These are phyloP conservation scores for Dryococelus australis DNA, from an alignment of 2,888 invertebrate genomes.

Conservation along the genomic window DNA sequence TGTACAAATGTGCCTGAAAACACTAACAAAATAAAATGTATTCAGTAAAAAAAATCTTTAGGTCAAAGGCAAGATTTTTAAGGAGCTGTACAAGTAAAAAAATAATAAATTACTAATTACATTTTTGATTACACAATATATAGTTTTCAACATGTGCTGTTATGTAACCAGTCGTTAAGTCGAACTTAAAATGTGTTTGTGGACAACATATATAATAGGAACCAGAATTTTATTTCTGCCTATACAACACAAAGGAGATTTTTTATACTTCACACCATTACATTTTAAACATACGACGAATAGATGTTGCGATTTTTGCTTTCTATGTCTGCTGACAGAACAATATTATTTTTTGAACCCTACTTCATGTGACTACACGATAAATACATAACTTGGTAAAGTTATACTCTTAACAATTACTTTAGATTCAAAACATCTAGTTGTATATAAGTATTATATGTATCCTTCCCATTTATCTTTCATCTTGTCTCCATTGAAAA, in stretches of 20 bases:
- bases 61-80: background rate
- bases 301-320: background rate
- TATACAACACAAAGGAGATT: background rate
- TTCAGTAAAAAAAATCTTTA: background rate
- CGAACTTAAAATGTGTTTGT: background rate
- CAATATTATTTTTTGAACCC: background rate
- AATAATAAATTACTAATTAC: background rate
- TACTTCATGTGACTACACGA: conserved; percentile 24
- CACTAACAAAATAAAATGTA: background rate
- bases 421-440: conserved; percentile 1
- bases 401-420: conserved; percentile 7
- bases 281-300: conserved; percentile 10
- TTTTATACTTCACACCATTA: conserved; percentile 19
- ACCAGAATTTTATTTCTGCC: conserved; percentile 16
- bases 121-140: background rate
- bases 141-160: background rate
- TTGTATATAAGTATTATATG: conserved; percentile 16
- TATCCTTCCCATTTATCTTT: conserved; percentile 30
- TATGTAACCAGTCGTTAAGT: background rate
- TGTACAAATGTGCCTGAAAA: background rate
- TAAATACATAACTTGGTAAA: background rate
- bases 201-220: background rate
- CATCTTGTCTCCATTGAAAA: background rate
- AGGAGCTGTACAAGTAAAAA: background rate
- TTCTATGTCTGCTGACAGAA: background rate